phyloP scores from a whole-genome alignment of 2,888 invertebrate species.

The Dioctria rufipes region DNA sequence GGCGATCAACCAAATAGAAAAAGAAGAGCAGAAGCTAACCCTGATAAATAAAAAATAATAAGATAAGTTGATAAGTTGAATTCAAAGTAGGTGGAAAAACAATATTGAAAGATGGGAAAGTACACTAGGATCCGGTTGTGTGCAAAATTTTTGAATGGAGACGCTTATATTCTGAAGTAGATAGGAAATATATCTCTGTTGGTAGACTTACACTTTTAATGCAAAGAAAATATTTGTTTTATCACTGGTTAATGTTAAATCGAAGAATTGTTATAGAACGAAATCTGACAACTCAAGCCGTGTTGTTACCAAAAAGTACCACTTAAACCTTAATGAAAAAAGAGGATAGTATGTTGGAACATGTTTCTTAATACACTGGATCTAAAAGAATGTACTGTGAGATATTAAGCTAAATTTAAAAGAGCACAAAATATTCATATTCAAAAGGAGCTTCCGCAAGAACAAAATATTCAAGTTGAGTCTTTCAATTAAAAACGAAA shows the following conservation, averaged over 20 bases:
- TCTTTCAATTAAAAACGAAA: no score
- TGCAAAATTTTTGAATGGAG: background rate
- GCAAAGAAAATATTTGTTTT: background rate
- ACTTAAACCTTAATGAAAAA: no score
- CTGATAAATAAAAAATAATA: background rate
- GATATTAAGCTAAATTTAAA: no score
- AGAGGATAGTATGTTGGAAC: no score
- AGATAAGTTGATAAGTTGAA: background rate
- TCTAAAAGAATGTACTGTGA: no score
- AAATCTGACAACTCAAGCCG: background rate
- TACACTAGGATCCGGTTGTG: background rate
- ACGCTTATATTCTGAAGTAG: background rate
- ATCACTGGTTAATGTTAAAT: slow-evolving; percentile 1
- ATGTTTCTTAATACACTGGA: no score
- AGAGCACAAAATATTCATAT: no score
- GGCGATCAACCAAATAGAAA: background rate
- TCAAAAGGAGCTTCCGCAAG: no score
- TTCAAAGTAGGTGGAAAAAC: background rate
- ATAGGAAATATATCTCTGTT: background rate
- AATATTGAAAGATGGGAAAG: slow-evolving; percentile 1
- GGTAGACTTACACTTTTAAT: background rate
- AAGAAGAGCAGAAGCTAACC: background rate
- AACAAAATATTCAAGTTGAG: no score
- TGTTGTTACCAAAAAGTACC: background rate
- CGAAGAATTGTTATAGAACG: background rate